phyloP scores from a whole-genome alignment of 2,888 invertebrate species.

The Epistrophe eligans region DNA sequence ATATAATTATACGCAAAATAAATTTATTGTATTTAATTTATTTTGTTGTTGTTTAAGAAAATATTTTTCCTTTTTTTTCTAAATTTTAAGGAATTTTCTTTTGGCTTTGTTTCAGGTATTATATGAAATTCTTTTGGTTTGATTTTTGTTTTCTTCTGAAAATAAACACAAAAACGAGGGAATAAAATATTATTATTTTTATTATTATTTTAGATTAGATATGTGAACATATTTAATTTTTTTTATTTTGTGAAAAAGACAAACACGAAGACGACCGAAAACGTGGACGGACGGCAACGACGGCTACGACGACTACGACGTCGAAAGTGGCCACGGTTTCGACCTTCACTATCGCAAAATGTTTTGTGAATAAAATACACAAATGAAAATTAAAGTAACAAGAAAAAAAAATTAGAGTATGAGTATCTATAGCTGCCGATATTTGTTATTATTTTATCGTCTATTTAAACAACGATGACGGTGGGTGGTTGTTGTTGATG shows the following conservation, averaged over 20 bases:
- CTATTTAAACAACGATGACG: conserved; percentile 34
- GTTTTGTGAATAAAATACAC: conserved; percentile 44
- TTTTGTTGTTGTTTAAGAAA: background rate
- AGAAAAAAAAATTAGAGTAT: background rate
- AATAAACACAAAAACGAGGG: conserved; percentile 56
- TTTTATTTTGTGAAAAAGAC: conserved; percentile 5
- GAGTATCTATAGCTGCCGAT: conserved; percentile 41
- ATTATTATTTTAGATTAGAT: conserved; percentile 62
- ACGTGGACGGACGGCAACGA: conserved; percentile 20
- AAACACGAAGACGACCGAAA: conserved; percentile 15
- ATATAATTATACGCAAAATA: background rate
- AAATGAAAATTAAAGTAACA: conserved; percentile 20
- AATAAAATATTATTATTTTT: conserved; percentile 38
- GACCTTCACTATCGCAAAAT: conserved; percentile 71
- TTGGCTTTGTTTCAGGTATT: conserved; percentile 35
- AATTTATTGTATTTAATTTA: conserved; percentile 4
- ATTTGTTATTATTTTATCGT: conserved; percentile 61
- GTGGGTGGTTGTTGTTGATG: conserved; percentile 53
- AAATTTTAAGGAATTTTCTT: conserved; percentile 27
- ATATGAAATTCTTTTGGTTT: conserved; percentile 3
- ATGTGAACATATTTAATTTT: conserved; percentile 8
- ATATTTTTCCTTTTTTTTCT: background rate
- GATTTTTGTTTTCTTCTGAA: conserved; percentile 51
- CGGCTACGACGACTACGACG: conserved; percentile 10
- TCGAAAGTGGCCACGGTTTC: conserved; percentile 40